Evolutionary conservation across 2,888 invertebrate genomes (phyloP), one percentile per base, ranked within the genome.

Genomic region (Stegophylla sp.): DNA sequence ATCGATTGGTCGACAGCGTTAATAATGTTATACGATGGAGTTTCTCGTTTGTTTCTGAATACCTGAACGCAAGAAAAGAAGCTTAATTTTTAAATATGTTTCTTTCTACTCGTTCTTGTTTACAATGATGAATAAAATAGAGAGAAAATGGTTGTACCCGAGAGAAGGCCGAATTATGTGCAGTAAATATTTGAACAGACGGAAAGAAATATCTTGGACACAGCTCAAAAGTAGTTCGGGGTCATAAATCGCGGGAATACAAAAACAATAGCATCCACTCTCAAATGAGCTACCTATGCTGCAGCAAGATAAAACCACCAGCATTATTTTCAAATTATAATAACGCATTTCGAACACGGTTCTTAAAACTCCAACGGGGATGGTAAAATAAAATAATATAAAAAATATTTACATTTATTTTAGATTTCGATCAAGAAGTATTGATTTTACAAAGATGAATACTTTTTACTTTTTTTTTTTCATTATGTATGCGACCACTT

Each of bases 181-280:
- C 15, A 51, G 13, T 76, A 66, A 76, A 76, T 76, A 76, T 76
- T 76, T 76, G 41, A 76, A 53, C 41, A 76, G 64, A 43, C 66
- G 41, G 53, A 53, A 76, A 76, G 64, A 76, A 53, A 64, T 76
- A 53, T 76, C 41, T 76, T 13, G 51, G 41, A 66, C 66, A 66
- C n/a, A 4, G 66, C 26, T 76, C 53, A 76, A 76, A 76, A 26
- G 53, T 66, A 51, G 34, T 74, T 41, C 26, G 4, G 13, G n/a
- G 9, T 63, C 48, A 76, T 76, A 76, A 66, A 76, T 76, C 66
- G 66, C n/a, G 15, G n/a, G 17, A 17, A 41, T 53, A 76, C n/a
- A 51, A 66, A 76, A 76, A 66, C 26, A 66, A 76, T 76, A 53
- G n/a, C 41, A 43, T 28, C 17, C 7, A 48, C 48, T 75, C 41